Conservation (phyloP, 2,888 invertebrate genomes). For the Doris montereyensis region DNA sequence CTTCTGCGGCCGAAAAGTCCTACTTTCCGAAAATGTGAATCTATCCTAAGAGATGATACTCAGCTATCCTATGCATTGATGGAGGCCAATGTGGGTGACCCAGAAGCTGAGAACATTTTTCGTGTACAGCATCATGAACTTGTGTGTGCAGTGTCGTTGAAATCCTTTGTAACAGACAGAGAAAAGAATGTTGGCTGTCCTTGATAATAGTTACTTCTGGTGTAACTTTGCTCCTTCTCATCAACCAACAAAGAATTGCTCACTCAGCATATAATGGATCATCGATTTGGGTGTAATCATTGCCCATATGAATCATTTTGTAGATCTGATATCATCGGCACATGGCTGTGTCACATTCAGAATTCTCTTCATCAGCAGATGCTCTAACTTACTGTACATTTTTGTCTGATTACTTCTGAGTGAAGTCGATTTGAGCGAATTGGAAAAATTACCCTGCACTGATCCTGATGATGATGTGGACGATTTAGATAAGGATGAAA, state of each 20-base stretch:
- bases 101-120: slow-evolving; percentile 46
- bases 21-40: slow-evolving; percentile 49
- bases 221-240: slow-evolving; percentile 64
- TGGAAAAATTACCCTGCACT: not conserved
- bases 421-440: too few relatives aligned
- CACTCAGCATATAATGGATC: slow-evolving; percentile 58
- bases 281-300: slow-evolving; percentile 61
- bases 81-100: slow-evolving; percentile 50
- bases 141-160: slow-evolving; percentile 59
- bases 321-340: slow-evolving; percentile 60
- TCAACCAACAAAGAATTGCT: slow-evolving; percentile 52
- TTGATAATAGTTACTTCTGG: slow-evolving; percentile 59
- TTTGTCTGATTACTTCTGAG: slow-evolving; percentile 54
- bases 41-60: slow-evolving; percentile 47
- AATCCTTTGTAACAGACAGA: slow-evolving; percentile 49
- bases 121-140: slow-evolving; percentile 53
- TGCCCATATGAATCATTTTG: slow-evolving; percentile 64
- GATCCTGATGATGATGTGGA: not conserved
- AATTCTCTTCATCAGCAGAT: slow-evolving; percentile 51
- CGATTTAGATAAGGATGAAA: not conserved
- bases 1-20: slow-evolving; percentile 53
- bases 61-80: slow-evolving; percentile 53
- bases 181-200: slow-evolving; percentile 50
- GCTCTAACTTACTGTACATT: slow-evolving; percentile 57
- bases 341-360: slow-evolving; percentile 52